Percentiles rank a stretch among this genome's conserved stretches.
These are phyloP conservation scores for Epizoanthus ramosus DNA, from an alignment of 92 coral and sea anemone species.

Conservation along the genomic window DNA sequence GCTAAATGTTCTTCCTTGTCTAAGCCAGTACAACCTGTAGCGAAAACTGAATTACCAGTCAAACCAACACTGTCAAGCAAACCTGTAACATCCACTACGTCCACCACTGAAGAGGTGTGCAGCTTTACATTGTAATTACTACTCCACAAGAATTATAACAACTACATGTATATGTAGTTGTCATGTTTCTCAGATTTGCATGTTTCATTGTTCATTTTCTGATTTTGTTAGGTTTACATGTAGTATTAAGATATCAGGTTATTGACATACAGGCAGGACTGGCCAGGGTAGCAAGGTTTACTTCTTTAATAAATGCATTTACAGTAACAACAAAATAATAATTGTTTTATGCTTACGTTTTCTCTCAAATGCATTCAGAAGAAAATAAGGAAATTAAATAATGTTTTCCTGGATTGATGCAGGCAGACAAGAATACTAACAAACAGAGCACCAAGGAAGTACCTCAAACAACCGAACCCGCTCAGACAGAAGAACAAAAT, in stretches of 20 bases:
- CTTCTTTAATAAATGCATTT: too few species aligned
- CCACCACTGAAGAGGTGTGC: background rate
- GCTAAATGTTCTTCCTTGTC: slow-evolving; percentile 14
- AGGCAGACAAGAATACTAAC: background rate
- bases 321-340: too few species aligned
- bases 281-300: too few species aligned
- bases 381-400: background rate
- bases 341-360: too few species aligned
- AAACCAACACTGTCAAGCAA: slow-evolving; percentile 15
- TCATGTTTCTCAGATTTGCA: too few species aligned
- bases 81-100: background rate
- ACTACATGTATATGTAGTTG: too few species aligned
- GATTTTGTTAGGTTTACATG: too few species aligned
- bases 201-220: too few species aligned
- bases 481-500: background rate
- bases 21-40: background rate
- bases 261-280: too few species aligned
- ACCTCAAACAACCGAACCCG: background rate
- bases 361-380: too few species aligned
- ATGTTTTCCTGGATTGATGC: background rate
- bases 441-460: background rate
- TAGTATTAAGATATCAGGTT: too few species aligned
- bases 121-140: background rate
- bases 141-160: too few species aligned
- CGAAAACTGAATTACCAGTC: slow-evolving; percentile 8